Conservation (phyloP, 2,113 vertebrate species). For the Corythornis vintsioides region DNA sequence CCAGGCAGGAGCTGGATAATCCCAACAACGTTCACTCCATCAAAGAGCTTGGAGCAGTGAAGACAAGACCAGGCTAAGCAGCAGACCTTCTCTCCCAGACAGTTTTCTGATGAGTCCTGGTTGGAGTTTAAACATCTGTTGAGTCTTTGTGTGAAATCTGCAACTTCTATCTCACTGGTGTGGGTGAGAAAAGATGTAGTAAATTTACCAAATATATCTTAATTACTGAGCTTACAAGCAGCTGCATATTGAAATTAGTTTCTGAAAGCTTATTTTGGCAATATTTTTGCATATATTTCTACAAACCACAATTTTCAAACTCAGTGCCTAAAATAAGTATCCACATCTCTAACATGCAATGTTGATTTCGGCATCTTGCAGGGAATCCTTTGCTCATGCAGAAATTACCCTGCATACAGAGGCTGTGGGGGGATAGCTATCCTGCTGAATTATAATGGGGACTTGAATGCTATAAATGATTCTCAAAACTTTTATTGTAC, state of each 20-base stretch:
- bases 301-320: conserved; percentile 43
- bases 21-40: not conserved
- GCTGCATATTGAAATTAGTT: conserved; percentile 50
- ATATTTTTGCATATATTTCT: conserved; percentile 59
- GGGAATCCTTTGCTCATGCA: conserved; percentile 5
- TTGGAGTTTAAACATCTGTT: conserved; percentile 34
- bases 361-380: conserved; percentile 52
- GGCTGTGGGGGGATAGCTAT: not conserved
- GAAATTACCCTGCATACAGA: not conserved
- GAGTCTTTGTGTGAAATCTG: conserved; percentile 1
- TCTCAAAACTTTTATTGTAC: not conserved
- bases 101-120: not conserved
- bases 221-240: conserved; percentile 54
- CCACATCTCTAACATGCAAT: not conserved
- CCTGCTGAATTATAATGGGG: not conserved
- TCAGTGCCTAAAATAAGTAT: conserved; percentile 25
- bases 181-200: conserved; percentile 32
- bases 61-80: not conserved
- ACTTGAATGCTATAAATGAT: not conserved
- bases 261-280: conserved; percentile 62
- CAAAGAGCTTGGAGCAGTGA: not conserved
- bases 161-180: conserved; percentile 10
- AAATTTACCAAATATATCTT: conserved; percentile 38
- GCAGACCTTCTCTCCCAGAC: not conserved
- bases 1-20: not conserved